A percentile compares a stretch with the other conserved stretches of the same genome.
These are phyloP conservation scores for Holacanthus passer DNA, from an alignment of 2,113 vertebrate genomes.

Conservation along the genomic window DNA sequence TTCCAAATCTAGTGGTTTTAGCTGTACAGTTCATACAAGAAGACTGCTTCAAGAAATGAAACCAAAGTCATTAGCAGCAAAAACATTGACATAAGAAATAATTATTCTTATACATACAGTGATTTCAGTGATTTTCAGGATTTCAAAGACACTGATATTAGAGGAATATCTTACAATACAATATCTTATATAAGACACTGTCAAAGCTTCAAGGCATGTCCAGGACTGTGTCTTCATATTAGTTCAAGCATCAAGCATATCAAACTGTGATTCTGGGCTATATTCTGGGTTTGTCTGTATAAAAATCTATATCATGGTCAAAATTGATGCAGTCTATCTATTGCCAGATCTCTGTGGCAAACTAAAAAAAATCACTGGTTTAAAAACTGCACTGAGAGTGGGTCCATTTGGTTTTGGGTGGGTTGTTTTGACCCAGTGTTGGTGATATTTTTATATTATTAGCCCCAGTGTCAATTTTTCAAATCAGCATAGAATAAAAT, in stretches of 20 bases:
- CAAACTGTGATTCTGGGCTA: background rate
- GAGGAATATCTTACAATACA: too few species aligned
- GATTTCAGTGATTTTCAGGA: too few species aligned
- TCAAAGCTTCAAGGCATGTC: background rate
- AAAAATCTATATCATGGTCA: background rate
- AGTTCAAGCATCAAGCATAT: background rate
- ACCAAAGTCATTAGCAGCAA: background rate
- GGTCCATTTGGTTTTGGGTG: too few species aligned
- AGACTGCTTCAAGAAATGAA: background rate
- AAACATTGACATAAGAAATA: background rate
- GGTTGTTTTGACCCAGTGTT: too few species aligned
- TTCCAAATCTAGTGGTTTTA: conserved; percentile 3
- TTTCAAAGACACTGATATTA: background rate
- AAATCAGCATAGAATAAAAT: background rate
- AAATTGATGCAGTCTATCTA: background rate
- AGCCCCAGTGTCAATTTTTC: background rate
- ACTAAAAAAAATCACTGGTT: background rate
- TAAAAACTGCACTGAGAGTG: too few species aligned
- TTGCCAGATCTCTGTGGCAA: background rate
- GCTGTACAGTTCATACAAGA: background rate
- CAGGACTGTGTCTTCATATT: background rate
- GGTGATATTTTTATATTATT: background rate
- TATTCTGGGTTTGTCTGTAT: background rate
- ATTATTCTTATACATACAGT: background rate
- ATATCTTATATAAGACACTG: too few species aligned